These are phyloP conservation scores for Leucosticte australis DNA, from an alignment of 2,113 vertebrate species.

Conservation along the genomic window DNA sequence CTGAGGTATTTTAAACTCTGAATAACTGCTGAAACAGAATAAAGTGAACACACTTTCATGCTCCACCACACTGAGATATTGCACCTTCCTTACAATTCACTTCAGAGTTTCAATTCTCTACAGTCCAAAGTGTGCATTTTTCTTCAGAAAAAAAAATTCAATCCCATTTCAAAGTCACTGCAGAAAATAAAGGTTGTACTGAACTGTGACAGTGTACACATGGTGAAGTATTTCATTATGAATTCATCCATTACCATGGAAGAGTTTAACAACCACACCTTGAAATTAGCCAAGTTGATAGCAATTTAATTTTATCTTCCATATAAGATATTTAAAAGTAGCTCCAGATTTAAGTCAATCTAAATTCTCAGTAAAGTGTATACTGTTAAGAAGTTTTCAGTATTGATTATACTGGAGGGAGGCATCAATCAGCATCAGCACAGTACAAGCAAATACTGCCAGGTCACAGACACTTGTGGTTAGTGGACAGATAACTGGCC, in stretches of 20 bases:
- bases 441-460: neutral
- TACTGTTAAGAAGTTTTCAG: neutral
- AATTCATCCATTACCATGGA: neutral
- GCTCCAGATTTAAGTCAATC: neutral
- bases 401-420: neutral
- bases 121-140: neutral
- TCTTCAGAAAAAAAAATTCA: neutral
- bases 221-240: neutral
- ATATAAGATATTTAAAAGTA: neutral
- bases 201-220: neutral
- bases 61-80: neutral
- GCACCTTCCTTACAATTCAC: constrained; percentile 1
- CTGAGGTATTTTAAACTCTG: neutral
- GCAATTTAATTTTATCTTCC: neutral
- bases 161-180: constrained; percentile 6
- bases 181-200: neutral
- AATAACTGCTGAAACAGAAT: constrained; percentile 35
- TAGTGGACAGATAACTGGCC: neutral
- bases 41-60: neutral
- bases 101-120: neutral
- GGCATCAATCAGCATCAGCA: neutral
- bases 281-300: neutral
- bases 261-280: neutral
- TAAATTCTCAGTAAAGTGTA: neutral
- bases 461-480: neutral